Evolutionary conservation across 2,888 invertebrate species (phyloP).

Genomic region (Hermaeophaga mercurialis): DNA sequence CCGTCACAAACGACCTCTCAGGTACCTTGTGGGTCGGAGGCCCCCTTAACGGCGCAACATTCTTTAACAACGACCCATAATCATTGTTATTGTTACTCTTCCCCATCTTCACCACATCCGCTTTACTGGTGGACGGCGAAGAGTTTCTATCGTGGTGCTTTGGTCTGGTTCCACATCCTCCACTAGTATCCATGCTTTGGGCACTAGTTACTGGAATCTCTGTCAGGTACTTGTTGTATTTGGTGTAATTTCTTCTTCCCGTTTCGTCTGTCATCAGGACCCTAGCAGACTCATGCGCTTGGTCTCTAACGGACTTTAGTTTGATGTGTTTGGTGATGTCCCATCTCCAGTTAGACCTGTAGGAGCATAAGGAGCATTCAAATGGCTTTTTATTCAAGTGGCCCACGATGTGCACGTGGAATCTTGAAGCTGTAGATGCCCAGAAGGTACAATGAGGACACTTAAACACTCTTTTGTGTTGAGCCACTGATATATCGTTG

Average conservation of each 20-base stretch:
- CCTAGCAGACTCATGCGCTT: constrained; percentile 78
- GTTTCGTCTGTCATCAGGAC: constrained; percentile 92
- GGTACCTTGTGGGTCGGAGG: constrained; percentile 67
- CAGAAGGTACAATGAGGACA: constrained; percentile 92
- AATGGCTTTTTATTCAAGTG: constrained; percentile 93
- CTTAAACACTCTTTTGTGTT: constrained; percentile 82
- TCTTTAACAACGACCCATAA: constrained; percentile 47
- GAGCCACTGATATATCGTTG: constrained; percentile 63
- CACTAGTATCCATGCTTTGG: constrained; percentile 53
- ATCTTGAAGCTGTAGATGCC: constrained; percentile 90
- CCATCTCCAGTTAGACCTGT: constrained; percentile 96
- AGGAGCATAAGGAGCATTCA: constrained; percentile 92
- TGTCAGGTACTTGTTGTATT: constrained; percentile 88
- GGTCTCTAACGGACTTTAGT: constrained; percentile 83
- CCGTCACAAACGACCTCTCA: constrained; percentile 59
- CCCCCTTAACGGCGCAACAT: constrained; percentile 51
- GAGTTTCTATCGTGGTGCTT: constrained; percentile 47
- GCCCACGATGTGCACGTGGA: constrained; percentile 92
- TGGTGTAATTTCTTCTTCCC: constrained; percentile 87
- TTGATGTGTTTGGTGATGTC: constrained; percentile 96
- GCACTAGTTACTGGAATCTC: constrained; percentile 57
- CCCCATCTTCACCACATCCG: constrained; percentile 48
- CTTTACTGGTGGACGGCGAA: constrained; percentile 41
- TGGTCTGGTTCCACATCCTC: constrained; percentile 55
- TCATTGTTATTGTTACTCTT: constrained; percentile 43